Base-by-base conservation (phyloP, 2,113 vertebrate genomes). In the Corythaixoides concolor region DNA sequence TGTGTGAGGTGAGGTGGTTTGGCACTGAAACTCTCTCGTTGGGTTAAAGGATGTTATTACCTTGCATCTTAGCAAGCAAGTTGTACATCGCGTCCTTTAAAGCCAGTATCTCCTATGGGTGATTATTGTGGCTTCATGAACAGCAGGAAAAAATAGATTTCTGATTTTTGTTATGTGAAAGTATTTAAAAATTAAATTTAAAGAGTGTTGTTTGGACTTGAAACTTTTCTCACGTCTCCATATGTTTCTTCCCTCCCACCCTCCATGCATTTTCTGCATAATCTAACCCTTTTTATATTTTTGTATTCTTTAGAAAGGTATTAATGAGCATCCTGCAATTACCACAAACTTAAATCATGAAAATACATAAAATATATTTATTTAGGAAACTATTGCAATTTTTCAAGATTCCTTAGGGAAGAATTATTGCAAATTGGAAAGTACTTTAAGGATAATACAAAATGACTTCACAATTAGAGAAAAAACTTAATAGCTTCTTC, bases 201-300 rank as follows among this genome's bases (percentile, higher is more conserved):
- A 81, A 49, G 7, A 72, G 26, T 33, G 80, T 8, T 55, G 7
- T 45, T 83, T 5, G 2, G 35, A 55, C 6, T 33, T 53, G 22
- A 72, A 68, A 74, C 13, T n/a, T 76, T 35, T 69, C 15, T 35
- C 30, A 45, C 10, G 18, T 6, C 24, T 10, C 8, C 11, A 1
- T 15, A 16, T 23, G 5, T 78, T 85, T 88, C 35, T 47, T 39
- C 33, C 33, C 14, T 74, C 21, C 15, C 0, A 0, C 15, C 8
- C 8, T 55, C 30, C 14, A 9, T 2, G 1, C 22, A 15, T 69
- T 88, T 93, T 85, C 73, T 55, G 60, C 5, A 26, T 23, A 23
- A 81, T 55, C 9, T 63, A 94, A 33, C 4, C 4, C 4, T 43
- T 66, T 43, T 30, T 1, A 50, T 56, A 37, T 26, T 81, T 74